Evolutionary conservation across 2,797 vertebrate species (phyloP), one percentile per base, ranked within the genome.

Genomic region (Scolopax rusticola): DNA sequence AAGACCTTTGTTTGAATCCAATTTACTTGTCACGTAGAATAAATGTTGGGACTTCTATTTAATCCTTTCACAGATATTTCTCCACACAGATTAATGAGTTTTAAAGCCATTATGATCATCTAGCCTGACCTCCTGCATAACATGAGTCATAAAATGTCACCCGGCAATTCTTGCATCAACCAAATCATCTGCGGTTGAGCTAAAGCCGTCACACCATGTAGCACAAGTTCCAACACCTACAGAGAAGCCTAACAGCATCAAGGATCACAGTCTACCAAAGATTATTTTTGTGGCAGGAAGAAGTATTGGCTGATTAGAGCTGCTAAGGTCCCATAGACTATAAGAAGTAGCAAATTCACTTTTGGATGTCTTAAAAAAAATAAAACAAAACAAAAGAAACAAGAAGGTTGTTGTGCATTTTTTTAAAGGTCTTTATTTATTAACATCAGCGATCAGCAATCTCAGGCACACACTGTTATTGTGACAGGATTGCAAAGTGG

Each of bases 11-110:
- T 91, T 95, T 85, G 88, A 95, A 91, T 88, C 82, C 83, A 92
- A 90, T 94, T 96, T 97, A 73, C 82, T 94, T 97, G 94, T 96
- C 95, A 84, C 47, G 65, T 87, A 93, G 89, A 94, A 96, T 94
- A 96, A 94, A 92, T 59, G 89, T 84, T 91, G 76, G 30, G 86
- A 89, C 76, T 94, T 79, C 61, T 65, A 33, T 93, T 93, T 93
- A 96, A 95, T 93, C 87, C 73, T 64, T 96, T 93, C 87, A 57
- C 65, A 86, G 91, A 96, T 91, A 96, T 93, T 96, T 94, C 82
- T 71, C 57, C 79, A 86, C 84, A 76, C 57, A 92, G 69, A 94
- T 95, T 95, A 96, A 89, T 93, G 82, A 96, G 80, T 95, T 97
- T 92, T 86, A 94, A 89, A 92, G 76, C 78, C 84, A 81, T 94